Base-by-base conservation (phyloP, 2,797 vertebrate genomes). In the Lithobates pipiens region DNA sequence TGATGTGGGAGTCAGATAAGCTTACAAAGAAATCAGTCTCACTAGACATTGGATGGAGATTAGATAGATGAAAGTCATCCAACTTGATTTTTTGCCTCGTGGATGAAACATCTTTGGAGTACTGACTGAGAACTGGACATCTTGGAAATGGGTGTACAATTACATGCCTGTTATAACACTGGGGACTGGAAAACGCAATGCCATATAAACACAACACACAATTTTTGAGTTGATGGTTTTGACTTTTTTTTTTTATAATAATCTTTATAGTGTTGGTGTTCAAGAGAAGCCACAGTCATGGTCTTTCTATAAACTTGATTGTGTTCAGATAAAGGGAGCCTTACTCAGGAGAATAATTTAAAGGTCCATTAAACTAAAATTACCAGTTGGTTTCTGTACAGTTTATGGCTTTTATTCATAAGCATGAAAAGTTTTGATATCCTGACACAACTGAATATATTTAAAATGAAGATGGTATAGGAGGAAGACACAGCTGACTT, bases 21-120 rank as follows among this genome's bases (percentile, higher is more conserved):
- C 86, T 84, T 79, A 86, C 54, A 77, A 87, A 87, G 81, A 84
- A 87, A 87, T 87, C 81, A 70, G 81, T 87, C 86, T 87, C 85
- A 75, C 50, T 86, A 83, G 76, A 74, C 80, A 50, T 18, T 54
- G 80, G 76, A 25, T 87, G 85, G 70, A 79, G 85, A 87, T 87
- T 87, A 87, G 81, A 87, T 87, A 78, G 82, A 83, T 83, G 81
- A 83, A 87, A 79, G 76, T 71, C 76, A 83, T 83, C 65, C 71
- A 80, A 69, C 71, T 74, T 83, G 81, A 67, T 87, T 84, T 61
- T 85, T 54, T 79, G 34, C 71, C 25, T 57, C 29, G 84, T 68
- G 36, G 32, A 76, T 84, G 81, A 79, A 29, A 25, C 34, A 83
- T 78, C 76, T 50, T 78, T 65, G 23, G 81, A 44, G 34, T 65